These are phyloP conservation scores for Polydrusus tereticollis DNA, from an alignment of 2,888 invertebrate genomes.

Conservation along the genomic window DNA sequence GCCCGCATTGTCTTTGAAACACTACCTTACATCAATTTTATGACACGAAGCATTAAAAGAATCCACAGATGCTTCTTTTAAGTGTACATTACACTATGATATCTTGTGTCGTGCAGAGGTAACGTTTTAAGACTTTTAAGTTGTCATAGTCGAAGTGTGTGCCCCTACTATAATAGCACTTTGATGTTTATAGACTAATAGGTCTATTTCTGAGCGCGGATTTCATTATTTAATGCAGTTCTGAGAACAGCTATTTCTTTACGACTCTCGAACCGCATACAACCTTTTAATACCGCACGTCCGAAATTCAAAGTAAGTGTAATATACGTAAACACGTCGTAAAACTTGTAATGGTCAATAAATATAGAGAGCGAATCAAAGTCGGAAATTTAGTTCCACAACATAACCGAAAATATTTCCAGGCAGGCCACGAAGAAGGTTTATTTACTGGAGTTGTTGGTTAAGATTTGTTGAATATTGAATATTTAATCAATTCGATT, in stretches of 20 bases:
- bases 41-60: slow-evolving; percentile 41
- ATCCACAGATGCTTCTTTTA: slow-evolving; percentile 45
- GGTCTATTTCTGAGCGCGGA: slow-evolving; percentile 48
- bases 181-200: slow-evolving; percentile 48
- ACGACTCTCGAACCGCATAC: slow-evolving; percentile 44
- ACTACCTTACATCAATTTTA: slow-evolving; percentile 45
- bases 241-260: slow-evolving; percentile 35
- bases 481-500: too few species aligned
- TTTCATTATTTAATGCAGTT: slow-evolving; percentile 44
- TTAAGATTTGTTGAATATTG: too few species aligned
- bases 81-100: slow-evolving; percentile 21
- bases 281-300: slow-evolving; percentile 26
- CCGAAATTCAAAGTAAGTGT: slow-evolving; percentile 43
- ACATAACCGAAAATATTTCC: slow-evolving; percentile 32
- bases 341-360: slow-evolving; percentile 41
- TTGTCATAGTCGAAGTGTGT: slow-evolving; percentile 22
- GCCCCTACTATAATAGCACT: slow-evolving; percentile 39
- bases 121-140: slow-evolving; percentile 37
- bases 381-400: slow-evolving; percentile 40
- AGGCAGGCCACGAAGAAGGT: slow-evolving; percentile 34
- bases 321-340: slow-evolving; percentile 40
- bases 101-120: slow-evolving; percentile 26
- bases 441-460: slow-evolving; percentile 6
- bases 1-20: slow-evolving; percentile 41
- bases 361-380: slow-evolving; percentile 39